Conservation (phyloP, 2,888 invertebrate species). For the Rhagonycha lutea region DNA sequence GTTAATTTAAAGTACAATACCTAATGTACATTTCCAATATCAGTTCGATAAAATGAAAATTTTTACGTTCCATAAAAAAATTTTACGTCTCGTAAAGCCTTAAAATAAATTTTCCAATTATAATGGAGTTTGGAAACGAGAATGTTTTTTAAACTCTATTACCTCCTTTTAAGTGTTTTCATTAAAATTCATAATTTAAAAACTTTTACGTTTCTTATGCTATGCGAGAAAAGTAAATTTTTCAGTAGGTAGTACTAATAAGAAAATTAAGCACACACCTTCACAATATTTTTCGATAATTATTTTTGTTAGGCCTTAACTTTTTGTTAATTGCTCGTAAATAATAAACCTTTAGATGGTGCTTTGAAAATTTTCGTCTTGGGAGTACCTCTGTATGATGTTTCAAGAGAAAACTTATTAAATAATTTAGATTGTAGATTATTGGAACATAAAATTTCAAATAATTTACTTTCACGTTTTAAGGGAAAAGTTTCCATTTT, state of each 20-base stretch:
- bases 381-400: too few species aligned
- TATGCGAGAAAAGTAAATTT: background rate
- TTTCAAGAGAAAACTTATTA: too few species aligned
- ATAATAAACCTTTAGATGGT: background rate
- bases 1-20: background rate
- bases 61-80: background rate
- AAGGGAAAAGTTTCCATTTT: background rate
- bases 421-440: too few species aligned
- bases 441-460: background rate
- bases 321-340: background rate
- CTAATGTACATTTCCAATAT: background rate
- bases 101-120: background rate
- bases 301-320: background rate
- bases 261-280: background rate
- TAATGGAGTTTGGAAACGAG: background rate
- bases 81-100: background rate
- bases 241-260: background rate
- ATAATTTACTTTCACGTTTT: background rate
- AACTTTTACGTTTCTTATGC: constrained; percentile 4
- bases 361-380: background rate
- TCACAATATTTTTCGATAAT: background rate
- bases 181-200: constrained; percentile 27
- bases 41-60: background rate
- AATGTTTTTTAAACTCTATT: constrained; percentile 14
- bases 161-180: constrained; percentile 14